Conservation (phyloP, 1,140 invertebrate species). For the Pogonomyrmex barbatus region DNA sequence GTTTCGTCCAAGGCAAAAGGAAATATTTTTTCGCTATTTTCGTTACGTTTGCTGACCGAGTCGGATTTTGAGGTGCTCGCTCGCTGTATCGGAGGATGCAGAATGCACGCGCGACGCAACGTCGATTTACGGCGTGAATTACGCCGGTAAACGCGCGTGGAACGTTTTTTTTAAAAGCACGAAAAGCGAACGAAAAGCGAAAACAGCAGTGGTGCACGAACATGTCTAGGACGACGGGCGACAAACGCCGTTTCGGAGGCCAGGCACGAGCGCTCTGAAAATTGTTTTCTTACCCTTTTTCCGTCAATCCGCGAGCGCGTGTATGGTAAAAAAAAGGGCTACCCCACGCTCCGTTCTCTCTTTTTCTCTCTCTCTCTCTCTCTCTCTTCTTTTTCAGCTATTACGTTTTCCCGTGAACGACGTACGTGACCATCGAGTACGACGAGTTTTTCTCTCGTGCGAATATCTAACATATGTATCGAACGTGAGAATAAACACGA, state of each 20-base stretch:
- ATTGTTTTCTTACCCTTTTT: conserved; percentile 76
- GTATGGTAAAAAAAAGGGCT: conserved; percentile 44
- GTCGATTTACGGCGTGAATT: conserved; percentile 67
- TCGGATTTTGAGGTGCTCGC: conserved; percentile 44
- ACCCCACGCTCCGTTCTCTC: not conserved
- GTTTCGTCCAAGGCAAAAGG: not conserved
- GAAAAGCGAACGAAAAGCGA: conserved; percentile 60
- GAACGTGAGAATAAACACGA: conserved; percentile 61
- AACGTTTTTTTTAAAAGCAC: conserved; percentile 71
- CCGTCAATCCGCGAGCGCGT: conserved; percentile 65
- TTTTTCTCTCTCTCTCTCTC: not conserved
- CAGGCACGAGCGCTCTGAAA: conserved; percentile 73
- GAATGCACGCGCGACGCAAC: conserved; percentile 36
- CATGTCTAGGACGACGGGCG: conserved; percentile 72
- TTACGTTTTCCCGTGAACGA: conserved; percentile 73
- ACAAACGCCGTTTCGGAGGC: conserved; percentile 71
- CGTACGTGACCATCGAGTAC: conserved; percentile 68
- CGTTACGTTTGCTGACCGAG: conserved; percentile 15
- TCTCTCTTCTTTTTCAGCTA: conserved; percentile 35
- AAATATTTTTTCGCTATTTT: conserved; percentile 41
- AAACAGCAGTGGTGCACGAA: conserved; percentile 65
- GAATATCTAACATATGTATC: conserved; percentile 59
- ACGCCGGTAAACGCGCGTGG: conserved; percentile 53
- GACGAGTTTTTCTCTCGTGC: conserved; percentile 7
- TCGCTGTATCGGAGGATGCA: conserved; percentile 4